Evolutionary conservation across 1,140 invertebrate genomes (phyloP), one percentile per base, ranked within the genome.

Genomic region (Metopolophium dirhodum): DNA sequence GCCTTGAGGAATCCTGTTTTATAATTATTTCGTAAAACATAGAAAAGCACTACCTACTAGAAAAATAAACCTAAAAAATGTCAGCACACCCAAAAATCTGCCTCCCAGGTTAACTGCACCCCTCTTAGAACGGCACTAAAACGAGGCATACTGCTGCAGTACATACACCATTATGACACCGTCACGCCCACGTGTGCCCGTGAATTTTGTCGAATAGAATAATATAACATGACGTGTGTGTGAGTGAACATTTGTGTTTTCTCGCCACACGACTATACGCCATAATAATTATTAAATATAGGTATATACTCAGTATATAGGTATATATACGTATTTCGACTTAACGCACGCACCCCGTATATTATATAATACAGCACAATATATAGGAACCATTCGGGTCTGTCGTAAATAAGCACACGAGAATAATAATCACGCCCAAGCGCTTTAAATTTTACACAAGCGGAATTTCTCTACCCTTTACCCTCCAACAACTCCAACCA

Each of bases 371-470:
- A 85, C 41, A 41, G 54, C 37, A 23, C 26, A 30, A 23, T 45
- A 23, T 45, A 45, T 37, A 45, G 41, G 41, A 83, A 83, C 22
- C 2, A 83, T 83, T 37, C 2, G 82, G 18, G 22, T 83, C 41
- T 83, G 41, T 86, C 41, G 83, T 41, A 11, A 68, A 68, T 68
- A 68, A 45, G 41, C 23, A 2, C 41, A 37, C 83, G 83, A 86
- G 41, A 45, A 86, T 86, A 86, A 86, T 86, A 86, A 86, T 86
- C 41, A 86, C 26, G 37, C 41, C 41, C 83, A 22, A 85, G 37
- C 83, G 37, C 20, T 86, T 86, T 47, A n/a, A n/a, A 45, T 86
- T 45, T 86, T 47, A 30, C 9, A 86, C 9, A 30, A 68, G 9
- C 11, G 9, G 61, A 68, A 68, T 68, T 68, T 68, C 26, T 30